Evolutionary conservation across 1,140 invertebrate species (phyloP), one percentile per base, ranked within the genome.

Genomic region (Platorchestia sp.): DNA sequence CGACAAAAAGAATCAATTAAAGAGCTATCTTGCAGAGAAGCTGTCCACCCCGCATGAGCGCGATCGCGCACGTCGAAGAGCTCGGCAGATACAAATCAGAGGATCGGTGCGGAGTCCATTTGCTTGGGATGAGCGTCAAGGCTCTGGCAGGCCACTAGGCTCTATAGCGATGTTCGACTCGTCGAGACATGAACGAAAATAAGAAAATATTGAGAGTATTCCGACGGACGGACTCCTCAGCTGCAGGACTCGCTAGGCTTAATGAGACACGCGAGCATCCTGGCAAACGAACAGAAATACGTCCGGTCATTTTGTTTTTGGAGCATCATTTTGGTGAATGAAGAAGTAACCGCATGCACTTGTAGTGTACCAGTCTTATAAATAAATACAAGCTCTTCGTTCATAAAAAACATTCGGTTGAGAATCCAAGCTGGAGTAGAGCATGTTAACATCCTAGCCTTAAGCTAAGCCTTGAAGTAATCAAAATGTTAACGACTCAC

Each of bases 81-180:
- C 91, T 45, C 91, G 89, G 40, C 91, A 93, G 91, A 93, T 93
- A 93, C 91, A 93, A 93, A 93, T 93, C 91, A 47, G 43, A 45
- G 45, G 91, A 93, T 93, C 91, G 47, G 43, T 36, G 40, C 41
- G 45, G 44, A 93, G 91, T 93, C 91, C 91, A 93, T 93, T 93
- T 93, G 91, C 91, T 47, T 93, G 91, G 45, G 91, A 93, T 45
- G 91, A 93, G 91, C 91, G 91, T 93, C 91, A 93, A 93, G 43
- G 44, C 91, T 93, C 91, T 44, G 91, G 36, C 91, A 93, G 91
- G 44, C 91, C 91, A 93, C 91, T n/a, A 93, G 45, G 91, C 45
- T 93, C 91, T 44, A 16, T 47, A 6, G 40, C 45, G 91, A 45
- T 27, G 91, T n/a, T 93, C 36, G 87, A 90, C 87, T 43, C 87